A percentile compares a stretch with the other conserved stretches of the same genome.
Evolutionary conservation across 2,113 vertebrate genomes (phyloP).

Genomic region (Machaerirhynchus nigripectus): DNA sequence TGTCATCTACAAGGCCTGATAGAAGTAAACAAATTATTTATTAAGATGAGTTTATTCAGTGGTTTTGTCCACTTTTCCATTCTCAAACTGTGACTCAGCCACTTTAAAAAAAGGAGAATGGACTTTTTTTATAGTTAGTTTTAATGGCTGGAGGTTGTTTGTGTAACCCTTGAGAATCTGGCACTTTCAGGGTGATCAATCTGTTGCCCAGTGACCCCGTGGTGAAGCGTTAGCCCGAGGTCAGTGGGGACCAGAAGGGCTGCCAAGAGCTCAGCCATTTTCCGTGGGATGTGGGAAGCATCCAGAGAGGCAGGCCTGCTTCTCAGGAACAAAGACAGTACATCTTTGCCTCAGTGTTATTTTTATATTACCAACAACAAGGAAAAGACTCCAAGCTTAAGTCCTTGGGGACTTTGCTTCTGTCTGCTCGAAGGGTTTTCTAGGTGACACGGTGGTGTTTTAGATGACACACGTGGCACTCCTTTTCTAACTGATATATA

Average conservation of each 20-base stretch:
- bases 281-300: background rate
- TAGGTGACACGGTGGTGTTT: background rate
- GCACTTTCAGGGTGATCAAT: conserved; percentile 28
- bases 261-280: background rate
- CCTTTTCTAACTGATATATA: background rate
- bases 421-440: background rate
- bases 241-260: background rate
- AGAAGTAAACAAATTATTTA: background rate
- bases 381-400: background rate
- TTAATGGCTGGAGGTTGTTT: conserved; percentile 25
- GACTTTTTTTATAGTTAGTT: background rate
- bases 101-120: background rate
- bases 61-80: background rate
- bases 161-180: conserved; percentile 32
- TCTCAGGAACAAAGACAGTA: background rate
- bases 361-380: background rate
- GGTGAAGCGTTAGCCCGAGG: background rate
- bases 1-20: background rate
- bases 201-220: background rate
- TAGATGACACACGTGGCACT: fast-evolving
- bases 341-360: background rate
- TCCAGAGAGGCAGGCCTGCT: background rate
- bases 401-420: background rate
- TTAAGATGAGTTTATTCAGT: background rate
- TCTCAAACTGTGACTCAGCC: background rate